Evolutionary conservation across 1,140 invertebrate species (phyloP).

Genomic region (Tetramorium parvispinum): DNA sequence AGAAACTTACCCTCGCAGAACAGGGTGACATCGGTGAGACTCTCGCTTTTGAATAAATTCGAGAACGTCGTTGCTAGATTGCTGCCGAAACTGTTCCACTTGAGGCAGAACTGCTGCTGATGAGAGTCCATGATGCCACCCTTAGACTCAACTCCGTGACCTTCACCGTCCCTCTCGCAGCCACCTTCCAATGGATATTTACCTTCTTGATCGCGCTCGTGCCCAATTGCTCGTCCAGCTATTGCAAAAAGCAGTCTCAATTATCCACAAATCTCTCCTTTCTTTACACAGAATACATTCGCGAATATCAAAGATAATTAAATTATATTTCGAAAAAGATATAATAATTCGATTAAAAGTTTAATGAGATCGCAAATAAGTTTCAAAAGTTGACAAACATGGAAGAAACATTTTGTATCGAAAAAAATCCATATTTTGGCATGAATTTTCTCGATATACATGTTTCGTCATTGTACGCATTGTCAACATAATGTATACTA

Average conservation of each 20-base stretch:
- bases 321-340: background rate
- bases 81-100: constrained; percentile 96
- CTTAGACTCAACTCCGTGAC: constrained; percentile 80
- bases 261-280: background rate
- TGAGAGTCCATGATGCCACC: constrained; percentile 91
- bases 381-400: background rate
- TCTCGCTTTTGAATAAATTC: constrained; percentile 95
- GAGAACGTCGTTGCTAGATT: constrained; percentile 95
- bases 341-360: background rate
- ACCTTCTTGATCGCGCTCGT: constrained; percentile 81
- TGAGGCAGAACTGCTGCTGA: constrained; percentile 95
- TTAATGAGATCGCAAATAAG: background rate
- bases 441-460: too few relatives aligned
- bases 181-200: constrained; percentile 80
- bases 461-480: background rate
- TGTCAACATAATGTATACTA: background rate
- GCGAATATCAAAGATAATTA: background rate
- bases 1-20: constrained; percentile 93
- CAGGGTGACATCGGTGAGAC: constrained; percentile 94
- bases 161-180: constrained; percentile 81
- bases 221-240: constrained; percentile 84
- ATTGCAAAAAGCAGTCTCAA: constrained; percentile 58
- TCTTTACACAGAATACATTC: background rate
- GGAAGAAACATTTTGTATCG: background rate
- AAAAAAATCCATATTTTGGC: background rate